Percentiles rank a stretch among this genome's conserved stretches.
Conservation (phyloP, 2,797 vertebrate species). For the Thunnus albacares region DNA sequence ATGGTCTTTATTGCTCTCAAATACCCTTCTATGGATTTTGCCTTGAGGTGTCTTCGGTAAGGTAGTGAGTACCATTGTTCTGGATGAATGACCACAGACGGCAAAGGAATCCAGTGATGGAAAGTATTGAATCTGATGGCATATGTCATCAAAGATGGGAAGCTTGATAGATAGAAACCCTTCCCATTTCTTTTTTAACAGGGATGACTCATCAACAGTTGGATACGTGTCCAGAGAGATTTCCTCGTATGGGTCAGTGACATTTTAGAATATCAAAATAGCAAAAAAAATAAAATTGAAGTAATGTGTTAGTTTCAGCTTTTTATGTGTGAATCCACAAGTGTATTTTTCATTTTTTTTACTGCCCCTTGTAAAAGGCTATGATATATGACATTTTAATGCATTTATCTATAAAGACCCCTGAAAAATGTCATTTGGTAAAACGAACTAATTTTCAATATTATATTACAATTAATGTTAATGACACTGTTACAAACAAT, state of each 20-base stretch:
- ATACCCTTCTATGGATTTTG: fast-evolving
- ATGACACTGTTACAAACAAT: too few species aligned
- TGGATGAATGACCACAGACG: not conserved
- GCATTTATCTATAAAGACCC: too few species aligned
- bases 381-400: too few species aligned
- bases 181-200: not conserved
- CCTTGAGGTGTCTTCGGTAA: fast-evolving
- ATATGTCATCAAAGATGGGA: fast-evolving
- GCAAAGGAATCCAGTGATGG: not conserved
- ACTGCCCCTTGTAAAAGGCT: too few species aligned
- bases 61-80: not conserved
- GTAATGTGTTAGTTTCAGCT: slow-evolving; percentile 33
- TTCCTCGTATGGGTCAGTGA: not conserved
- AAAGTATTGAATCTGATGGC: not conserved
- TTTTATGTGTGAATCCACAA: slow-evolving; percentile 7
- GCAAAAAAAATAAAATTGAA: slow-evolving; percentile 31
- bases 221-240: too few species aligned
- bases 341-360: too few species aligned
- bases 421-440: too few species aligned
- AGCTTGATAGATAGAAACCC: not conserved
- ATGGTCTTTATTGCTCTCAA: fast-evolving
- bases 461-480: too few species aligned
- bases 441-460: too few species aligned
- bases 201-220: not conserved
- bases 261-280: not conserved